Evolutionary conservation across 2,797 vertebrate species (phyloP), one percentile per base, ranked within the genome.

Genomic region (Parotocinclus haroldoi): DNA sequence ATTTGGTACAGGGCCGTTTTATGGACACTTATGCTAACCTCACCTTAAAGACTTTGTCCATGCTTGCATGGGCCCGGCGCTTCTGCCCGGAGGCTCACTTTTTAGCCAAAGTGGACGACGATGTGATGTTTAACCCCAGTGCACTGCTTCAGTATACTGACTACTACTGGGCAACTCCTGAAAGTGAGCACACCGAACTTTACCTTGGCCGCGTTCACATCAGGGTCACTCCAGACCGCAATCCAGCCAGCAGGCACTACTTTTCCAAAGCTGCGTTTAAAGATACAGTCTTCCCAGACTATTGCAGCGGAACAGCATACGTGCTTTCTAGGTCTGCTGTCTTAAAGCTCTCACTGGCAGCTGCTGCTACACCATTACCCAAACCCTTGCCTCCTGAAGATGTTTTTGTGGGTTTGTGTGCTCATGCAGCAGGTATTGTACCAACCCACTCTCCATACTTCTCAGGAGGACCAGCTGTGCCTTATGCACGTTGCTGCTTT

Each of bases 261-360:
- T 77, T 92, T 7, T 85, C 93, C 0, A 61, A 80, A 0, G 69
- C 82, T 0, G 82, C 83, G 7, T 96, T 91, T 76, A 80, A 85
- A 0, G 63, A 71, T 0, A 73, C 80, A 0, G 81, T 84, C 4
- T 94, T 91, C 14, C 94, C 94, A 0, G 92, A 93, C 51, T 97
- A 97, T 49, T 95, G 94, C 86, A 95, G 94, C 0, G 95, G 95
- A 7, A 92, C 93, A 0, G 86, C 92, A 0, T 97, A 97, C 0
- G 82, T 94, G 0, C 79, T 97, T 0, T 96, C 94, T 0, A 83
- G 79, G 7, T 87, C 87, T 0, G 90, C 89, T 0, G 58, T 91
- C 50, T 83, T 86, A 17, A 89, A 86, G 76, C 81, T 93, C 0
- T 79, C 89, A 18, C 80, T 92, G 52, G 87, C 79, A 3, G 88